Percentiles rank a stretch among this genome's conserved stretches.
phyloP scores from a whole-genome alignment of 2,113 vertebrate species.

The Dolichotis patagonum region DNA sequence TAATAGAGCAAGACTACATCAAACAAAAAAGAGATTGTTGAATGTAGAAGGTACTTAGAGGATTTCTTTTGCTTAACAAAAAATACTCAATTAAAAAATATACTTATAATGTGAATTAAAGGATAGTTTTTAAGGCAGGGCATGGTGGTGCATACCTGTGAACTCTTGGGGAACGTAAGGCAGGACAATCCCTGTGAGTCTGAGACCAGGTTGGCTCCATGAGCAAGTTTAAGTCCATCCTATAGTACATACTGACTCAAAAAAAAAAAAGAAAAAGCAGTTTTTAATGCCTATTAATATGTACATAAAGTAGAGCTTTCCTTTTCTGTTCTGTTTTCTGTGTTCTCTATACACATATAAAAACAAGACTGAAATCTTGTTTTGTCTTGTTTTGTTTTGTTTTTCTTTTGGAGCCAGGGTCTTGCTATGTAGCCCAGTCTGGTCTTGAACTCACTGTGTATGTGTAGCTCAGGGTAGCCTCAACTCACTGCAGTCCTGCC shows the following conservation, averaged over 20 bases:
- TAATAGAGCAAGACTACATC: neutral
- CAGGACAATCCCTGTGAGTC: too few relatives aligned
- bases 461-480: too few relatives aligned
- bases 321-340: conserved; percentile 47
- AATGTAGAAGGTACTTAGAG: neutral
- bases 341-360: neutral
- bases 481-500: too few relatives aligned
- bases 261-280: too few relatives aligned
- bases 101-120: neutral
- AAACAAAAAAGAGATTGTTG: neutral
- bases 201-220: too few relatives aligned
- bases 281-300: neutral
- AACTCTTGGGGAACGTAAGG: too few relatives aligned
- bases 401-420: too few relatives aligned
- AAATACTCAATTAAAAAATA: neutral
- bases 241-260: too few relatives aligned
- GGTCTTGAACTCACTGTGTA: too few relatives aligned
- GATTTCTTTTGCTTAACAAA: conserved; percentile 36
- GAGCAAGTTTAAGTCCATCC: too few relatives aligned
- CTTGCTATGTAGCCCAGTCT: too few relatives aligned
- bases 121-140: neutral
- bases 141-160: too few relatives aligned
- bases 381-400: neutral
- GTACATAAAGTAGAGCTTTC: conserved; percentile 27
- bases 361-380: conserved; percentile 43